Percentiles rank a stretch among this genome's conserved stretches.
phyloP scores from a whole-genome alignment of 2,113 vertebrate genomes.

The Phaethon lepturus region DNA sequence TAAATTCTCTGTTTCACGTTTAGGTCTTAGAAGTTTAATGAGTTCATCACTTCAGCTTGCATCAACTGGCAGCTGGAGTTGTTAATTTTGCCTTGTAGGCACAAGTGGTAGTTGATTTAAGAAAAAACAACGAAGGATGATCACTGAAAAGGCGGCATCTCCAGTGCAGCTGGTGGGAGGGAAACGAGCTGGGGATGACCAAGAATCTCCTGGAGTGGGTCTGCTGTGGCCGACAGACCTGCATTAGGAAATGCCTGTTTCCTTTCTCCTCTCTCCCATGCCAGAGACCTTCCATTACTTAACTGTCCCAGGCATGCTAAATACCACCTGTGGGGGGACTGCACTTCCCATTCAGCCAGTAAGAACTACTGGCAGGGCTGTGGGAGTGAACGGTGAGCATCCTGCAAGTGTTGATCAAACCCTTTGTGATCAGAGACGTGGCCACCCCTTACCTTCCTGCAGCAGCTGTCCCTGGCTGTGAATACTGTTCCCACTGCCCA shows the following conservation, averaged over 20 bases:
- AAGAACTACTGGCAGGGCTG: not conserved
- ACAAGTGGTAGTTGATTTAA: not conserved
- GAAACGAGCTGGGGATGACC: not conserved
- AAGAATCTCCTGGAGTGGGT: not conserved
- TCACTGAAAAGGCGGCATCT: not conserved
- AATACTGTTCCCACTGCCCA: not conserved
- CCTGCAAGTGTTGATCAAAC: not conserved
- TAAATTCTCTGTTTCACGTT: not conserved
- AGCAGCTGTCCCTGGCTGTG: not conserved
- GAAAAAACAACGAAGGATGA: not conserved
- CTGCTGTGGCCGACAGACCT: not conserved
- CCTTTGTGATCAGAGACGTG: not conserved
- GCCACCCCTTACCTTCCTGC: not conserved
- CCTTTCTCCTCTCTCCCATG: not conserved
- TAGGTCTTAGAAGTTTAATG: not conserved
- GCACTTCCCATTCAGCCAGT: not conserved
- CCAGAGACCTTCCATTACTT: not conserved
- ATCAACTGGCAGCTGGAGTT: not conserved
- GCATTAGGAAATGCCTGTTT: not conserved
- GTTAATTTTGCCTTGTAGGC: not conserved
- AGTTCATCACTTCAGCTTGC: not conserved
- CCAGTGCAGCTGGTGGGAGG: not conserved
- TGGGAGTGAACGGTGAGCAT: fast-evolving
- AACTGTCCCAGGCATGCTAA: not conserved
- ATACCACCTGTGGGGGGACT: not conserved